Evolutionary conservation across 2,113 vertebrate genomes (phyloP).

Genomic region (Myiozetetes cayanensis): DNA sequence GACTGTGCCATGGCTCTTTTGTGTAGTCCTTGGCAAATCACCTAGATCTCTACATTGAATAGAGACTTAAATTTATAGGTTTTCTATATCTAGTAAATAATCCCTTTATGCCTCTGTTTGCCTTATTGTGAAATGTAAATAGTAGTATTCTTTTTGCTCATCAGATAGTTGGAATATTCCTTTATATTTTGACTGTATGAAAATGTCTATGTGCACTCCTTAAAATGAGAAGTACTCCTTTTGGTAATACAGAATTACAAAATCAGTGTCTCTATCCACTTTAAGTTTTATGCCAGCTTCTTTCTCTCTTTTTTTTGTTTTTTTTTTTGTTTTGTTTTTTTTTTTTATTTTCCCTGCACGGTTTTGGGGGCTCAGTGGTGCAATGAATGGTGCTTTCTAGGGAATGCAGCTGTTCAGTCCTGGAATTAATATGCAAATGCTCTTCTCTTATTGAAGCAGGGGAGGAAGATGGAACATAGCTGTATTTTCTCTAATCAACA

Average conservation of each 20-base stretch:
- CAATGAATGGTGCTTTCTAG: conserved; percentile 46
- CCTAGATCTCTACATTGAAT: neutral
- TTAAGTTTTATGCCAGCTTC: neutral
- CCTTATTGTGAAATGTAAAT: neutral
- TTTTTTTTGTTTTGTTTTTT: neutral
- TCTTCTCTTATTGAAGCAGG: conserved; percentile 28
- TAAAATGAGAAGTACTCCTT: neutral
- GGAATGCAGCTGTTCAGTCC: conserved; percentile 57
- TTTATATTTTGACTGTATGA: neutral
- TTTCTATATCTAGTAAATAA: neutral
- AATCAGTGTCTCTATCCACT: neutral
- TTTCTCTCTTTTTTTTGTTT: neutral
- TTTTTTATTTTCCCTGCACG: neutral
- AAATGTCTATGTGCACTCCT: neutral
- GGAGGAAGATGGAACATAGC: conserved; percentile 47
- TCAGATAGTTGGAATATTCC: neutral
- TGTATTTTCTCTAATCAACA: conserved; percentile 61
- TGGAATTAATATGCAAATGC: conserved; percentile 63
- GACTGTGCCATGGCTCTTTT: neutral
- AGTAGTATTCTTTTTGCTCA: neutral
- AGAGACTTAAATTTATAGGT: neutral
- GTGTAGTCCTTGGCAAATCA: neutral
- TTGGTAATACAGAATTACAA: neutral
- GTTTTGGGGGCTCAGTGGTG: neutral
- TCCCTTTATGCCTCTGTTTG: neutral